Evolutionary conservation across 2,113 vertebrate genomes (phyloP), one percentile per base, ranked within the genome.

Genomic region (Paedocypris sp.): DNA sequence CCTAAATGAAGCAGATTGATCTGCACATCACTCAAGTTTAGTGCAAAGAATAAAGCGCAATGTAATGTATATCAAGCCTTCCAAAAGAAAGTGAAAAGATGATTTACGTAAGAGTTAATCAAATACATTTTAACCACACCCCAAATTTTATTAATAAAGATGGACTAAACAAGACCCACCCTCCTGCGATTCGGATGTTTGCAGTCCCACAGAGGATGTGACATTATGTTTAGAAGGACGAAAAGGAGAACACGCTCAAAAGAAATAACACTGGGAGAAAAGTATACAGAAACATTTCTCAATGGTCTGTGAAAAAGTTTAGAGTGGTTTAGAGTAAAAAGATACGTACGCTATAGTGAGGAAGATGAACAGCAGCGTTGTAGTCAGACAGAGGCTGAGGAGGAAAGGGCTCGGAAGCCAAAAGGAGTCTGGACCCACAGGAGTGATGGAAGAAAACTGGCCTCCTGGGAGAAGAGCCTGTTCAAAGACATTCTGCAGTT

Each of bases 401-500:
- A 81, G 73, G 11, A 23, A 23, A 7, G 57, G 49, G 8, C 62
- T 62, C 19, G 72, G 69, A 32, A 72, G 47, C 42, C 31, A 69
- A 33, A 49, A 5, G 50, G 56, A 48, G 58, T 0, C 19, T 4
- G 60, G 35, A 33, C 48, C 42, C n/a, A 46, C 60, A 50, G 1
- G 43, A 63, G 71, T 35, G 36, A 1, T 9, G 1, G 68, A 38
- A 25, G 61, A 10, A 29, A 82, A 75, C 45, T 43, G 66, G 36
- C 78, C 79, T 60, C 64, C 73, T 29, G 82, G 73, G 64, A 81
- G 75, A 4, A 84, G 74, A 73, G 80, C 78, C 63, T 74, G 74
- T 60, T 80, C 74, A 62, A 86, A 87, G 62, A 76, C 69, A 61
- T 75, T 73, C 70, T 85, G 82, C 64, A 87, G 79, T 69, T 79